phyloP scores from a whole-genome alignment of 2,113 vertebrate genomes.

The Salvelinus sp. region DNA sequence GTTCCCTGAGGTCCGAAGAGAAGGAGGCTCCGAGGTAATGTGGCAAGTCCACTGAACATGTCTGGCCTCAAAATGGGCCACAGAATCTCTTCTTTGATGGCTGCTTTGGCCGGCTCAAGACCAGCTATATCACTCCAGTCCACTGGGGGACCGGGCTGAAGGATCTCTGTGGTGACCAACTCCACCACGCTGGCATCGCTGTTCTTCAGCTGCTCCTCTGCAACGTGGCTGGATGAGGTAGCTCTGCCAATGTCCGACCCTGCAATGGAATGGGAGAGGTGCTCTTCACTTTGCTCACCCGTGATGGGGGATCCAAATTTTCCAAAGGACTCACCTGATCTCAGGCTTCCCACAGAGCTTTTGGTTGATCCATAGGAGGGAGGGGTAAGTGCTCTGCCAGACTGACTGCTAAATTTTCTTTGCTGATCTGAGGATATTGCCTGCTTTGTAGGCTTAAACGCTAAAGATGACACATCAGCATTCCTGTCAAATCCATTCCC shows the following conservation, averaged over 20 bases:
- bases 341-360: conserved; percentile 83
- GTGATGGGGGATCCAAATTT: conserved; percentile 91
- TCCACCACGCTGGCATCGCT: conserved; percentile 94
- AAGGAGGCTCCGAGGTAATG: conserved; percentile 95
- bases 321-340: conserved; percentile 86
- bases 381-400: conserved; percentile 88
- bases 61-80: conserved; percentile 98
- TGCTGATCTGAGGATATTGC: conserved; percentile 92
- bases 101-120: conserved; percentile 93
- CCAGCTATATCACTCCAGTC: conserved; percentile 98
- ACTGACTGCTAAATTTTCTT: conserved; percentile 92
- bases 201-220: conserved; percentile 96
- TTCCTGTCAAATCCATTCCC: conserved; percentile 96
- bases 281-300: conserved; percentile 88
- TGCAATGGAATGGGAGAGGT: conserved; percentile 86
- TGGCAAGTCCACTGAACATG: conserved; percentile 90
- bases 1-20: conserved; percentile 98
- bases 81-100: conserved; percentile 97
- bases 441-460: conserved; percentile 97
- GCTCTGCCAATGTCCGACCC: conserved; percentile 87
- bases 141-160: conserved; percentile 90
- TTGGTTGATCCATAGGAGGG: conserved; percentile 92
- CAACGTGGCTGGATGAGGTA: conserved; percentile 91
- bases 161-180: conserved; percentile 95
- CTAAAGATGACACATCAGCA: conserved; percentile 88